These are phyloP conservation scores for Dorcus hopei DNA, from an alignment of 2,888 invertebrate genomes.

Conservation along the genomic window DNA sequence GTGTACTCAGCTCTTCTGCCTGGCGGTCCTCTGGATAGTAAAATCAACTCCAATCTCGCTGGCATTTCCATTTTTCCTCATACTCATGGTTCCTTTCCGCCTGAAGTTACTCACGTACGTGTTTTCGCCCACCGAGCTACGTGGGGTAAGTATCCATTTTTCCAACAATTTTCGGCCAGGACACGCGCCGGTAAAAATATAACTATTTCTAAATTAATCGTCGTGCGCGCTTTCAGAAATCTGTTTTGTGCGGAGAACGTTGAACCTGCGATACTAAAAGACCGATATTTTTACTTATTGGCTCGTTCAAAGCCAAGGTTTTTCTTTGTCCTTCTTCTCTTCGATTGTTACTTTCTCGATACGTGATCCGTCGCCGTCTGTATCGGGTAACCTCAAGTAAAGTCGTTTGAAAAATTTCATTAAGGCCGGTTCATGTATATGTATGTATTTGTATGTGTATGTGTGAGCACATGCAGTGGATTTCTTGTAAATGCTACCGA, in stretches of 20 bases:
- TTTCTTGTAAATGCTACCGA: not conserved
- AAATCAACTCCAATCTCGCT: slow-evolving; percentile 88
- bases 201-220: too few species aligned
- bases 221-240: not conserved
- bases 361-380: not conserved
- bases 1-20: slow-evolving; percentile 74
- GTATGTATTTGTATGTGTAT: not conserved
- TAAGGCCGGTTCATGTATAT: slow-evolving; percentile 1
- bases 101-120: slow-evolving; percentile 54
- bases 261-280: not conserved
- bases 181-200: too few species aligned
- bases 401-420: not conserved
- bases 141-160: slow-evolving; percentile 65
- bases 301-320: slow-evolving; percentile 23
- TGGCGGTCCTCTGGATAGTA: slow-evolving; percentile 79
- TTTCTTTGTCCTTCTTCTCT: slow-evolving; percentile 21
- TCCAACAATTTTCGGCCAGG: too few species aligned
- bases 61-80: slow-evolving; percentile 90
- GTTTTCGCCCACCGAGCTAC: slow-evolving; percentile 69
- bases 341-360: slow-evolving; percentile 13
- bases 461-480: too few species aligned
- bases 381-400: not conserved
- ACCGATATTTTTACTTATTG: not conserved
- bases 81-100: slow-evolving; percentile 86
- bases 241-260: not conserved